Base-by-base conservation (phyloP, 1,140 invertebrate genomes). In the Sitophilus oryzae region DNA sequence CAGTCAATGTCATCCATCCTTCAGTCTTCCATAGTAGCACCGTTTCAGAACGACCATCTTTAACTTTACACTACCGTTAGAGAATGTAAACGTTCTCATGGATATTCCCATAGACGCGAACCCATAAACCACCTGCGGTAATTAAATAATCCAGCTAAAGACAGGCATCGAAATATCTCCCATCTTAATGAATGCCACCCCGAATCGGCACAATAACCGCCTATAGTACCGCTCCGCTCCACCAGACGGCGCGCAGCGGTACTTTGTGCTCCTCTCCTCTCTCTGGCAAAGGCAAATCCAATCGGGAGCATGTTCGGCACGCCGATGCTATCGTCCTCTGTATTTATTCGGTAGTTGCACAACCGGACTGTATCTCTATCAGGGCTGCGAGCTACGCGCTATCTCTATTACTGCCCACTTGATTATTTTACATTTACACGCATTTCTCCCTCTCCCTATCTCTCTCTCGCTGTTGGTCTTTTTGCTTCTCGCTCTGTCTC, bases 261-360 rank as follows among this genome's bases (percentile, higher is more conserved):
- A 58, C 56, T 62, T 62, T 62, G 60, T 58, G 44, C 36, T n/a
- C 42, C 40, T 50, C 46, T 58, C 45, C 44, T n/a, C n/a, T n/a
- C n/a, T n/a, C n/a, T n/a, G n/a, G n/a, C n/a, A n/a, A n/a, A n/a
- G n/a, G 60, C 51, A 44, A 46, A 60, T 60, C 55, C 60, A 62
- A 66, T 66, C 62, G 64, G 48, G 64, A 61, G 60, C 64, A 64
- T 66, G 64, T 66, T 66, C 60, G 62, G 54, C 58, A 46, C 40
- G 52, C 50, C 45, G 54, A 56, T 56, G 46, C 34, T 56, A 56
- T 57, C 55, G 34, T 25, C 43, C n/a, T n/a, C 50, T 59, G 60
- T 68, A 68, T 67, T 68, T 68, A 68, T 68, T 68, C 66, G 66
- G 66, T 68, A 68, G 62, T 66, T 62, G 61, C 56, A 56, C 52